Conservation (phyloP, 2,797 vertebrate species). For the Eospalax fontanierii region DNA sequence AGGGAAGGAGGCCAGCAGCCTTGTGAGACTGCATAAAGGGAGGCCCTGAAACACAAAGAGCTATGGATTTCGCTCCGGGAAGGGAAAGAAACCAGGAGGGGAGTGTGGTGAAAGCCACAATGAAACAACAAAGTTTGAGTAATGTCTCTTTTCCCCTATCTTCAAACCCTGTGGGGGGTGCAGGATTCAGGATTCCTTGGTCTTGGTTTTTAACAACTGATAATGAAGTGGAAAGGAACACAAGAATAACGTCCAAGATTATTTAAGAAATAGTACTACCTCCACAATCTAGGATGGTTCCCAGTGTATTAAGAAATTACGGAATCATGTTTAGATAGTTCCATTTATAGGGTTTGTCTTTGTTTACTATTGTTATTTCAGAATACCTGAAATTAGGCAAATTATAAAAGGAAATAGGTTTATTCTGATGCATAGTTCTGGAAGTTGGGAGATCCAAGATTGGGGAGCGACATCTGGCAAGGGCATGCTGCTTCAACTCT, state of each 20-base stretch:
- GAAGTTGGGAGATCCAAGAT: not conserved
- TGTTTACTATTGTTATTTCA: not conserved
- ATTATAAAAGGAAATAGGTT: not conserved
- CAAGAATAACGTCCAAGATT: not conserved
- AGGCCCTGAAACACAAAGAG: not conserved
- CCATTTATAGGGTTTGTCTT: not conserved
- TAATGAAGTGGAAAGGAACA: slow-evolving; percentile 16
- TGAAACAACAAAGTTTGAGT: not conserved
- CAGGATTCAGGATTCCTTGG: not conserved
- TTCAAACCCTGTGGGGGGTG: not conserved
- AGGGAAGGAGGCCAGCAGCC: not conserved
- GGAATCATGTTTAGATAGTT: not conserved
- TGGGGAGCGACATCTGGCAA: not conserved
- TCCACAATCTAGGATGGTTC: not conserved
- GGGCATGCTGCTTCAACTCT: not conserved
- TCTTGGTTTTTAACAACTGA: slow-evolving; percentile 26
- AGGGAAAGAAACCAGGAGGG: not conserved
- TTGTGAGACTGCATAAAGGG: not conserved
- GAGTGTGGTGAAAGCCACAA: not conserved
- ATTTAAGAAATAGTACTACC: not conserved
- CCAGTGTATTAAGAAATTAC: slow-evolving; percentile 30
- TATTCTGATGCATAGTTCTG: not conserved
- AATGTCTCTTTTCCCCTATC: not conserved
- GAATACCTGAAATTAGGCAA: not conserved
- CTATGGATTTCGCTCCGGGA: not conserved